Evolutionary conservation across 1,140 invertebrate species (phyloP).

Genomic region (Brachionus paranguensis): DNA sequence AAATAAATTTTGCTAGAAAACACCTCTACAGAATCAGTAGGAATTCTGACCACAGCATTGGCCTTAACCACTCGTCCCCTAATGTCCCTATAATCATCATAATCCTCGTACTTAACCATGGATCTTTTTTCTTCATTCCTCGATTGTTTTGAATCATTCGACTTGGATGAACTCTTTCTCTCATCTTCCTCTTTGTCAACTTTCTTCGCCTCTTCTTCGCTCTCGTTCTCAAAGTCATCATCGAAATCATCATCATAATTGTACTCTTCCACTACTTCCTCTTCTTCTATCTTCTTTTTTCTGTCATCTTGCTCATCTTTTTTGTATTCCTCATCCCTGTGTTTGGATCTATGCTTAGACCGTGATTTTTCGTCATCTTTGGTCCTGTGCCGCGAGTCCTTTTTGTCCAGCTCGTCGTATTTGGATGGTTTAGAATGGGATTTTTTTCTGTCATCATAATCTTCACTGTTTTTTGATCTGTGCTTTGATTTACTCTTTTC

Average conservation of each 20-base stretch:
- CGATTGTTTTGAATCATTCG: background rate
- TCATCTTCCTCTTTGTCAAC: background rate
- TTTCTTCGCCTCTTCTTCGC: background rate
- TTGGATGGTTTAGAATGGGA: background rate
- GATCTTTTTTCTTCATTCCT: background rate
- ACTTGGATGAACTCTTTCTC: background rate
- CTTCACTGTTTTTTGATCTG: background rate
- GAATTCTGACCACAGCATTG: conserved; percentile 31
- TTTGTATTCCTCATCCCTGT: background rate
- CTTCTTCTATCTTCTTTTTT: background rate
- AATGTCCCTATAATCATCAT: conserved; percentile 7
- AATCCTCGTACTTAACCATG: background rate
- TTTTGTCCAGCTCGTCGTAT: background rate
- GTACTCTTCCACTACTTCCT: background rate
- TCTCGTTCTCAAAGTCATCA: background rate
- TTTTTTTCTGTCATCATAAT: background rate
- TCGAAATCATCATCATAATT: conserved; percentile 31
- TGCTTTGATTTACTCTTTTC: background rate
- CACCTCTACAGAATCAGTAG: conserved; percentile 18
- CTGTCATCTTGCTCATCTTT: background rate
- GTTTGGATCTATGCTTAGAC: background rate
- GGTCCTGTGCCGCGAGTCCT: background rate
- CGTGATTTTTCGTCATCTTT: background rate
- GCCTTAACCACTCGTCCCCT: conserved; percentile 8
- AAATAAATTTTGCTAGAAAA: conserved; percentile 37